Conservation (phyloP, 2,888 invertebrate genomes). For the Plagiodera versicolora region DNA sequence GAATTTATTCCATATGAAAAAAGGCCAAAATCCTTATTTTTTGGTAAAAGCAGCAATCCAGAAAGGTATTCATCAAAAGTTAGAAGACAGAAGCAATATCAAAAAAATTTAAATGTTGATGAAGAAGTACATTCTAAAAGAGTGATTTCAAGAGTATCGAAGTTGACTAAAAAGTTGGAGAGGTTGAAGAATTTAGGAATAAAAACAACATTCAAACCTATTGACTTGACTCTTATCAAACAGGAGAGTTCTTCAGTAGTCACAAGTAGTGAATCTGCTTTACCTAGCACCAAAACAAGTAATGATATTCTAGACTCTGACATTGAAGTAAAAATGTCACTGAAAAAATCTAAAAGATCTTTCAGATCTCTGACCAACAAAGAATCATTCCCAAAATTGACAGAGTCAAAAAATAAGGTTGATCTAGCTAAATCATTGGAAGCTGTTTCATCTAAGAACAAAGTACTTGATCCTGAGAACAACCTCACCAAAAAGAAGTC, state of each 20-base stretch:
- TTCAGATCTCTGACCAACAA: not conserved
- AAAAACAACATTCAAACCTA: constrained; percentile 58
- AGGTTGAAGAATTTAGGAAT: constrained; percentile 58
- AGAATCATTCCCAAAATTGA: not conserved
- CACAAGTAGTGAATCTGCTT: not conserved
- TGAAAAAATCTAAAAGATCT: constrained; percentile 17
- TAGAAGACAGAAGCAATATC: constrained; percentile 54
- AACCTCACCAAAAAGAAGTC: not conserved
- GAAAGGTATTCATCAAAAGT: constrained; percentile 56
- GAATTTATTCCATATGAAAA: constrained; percentile 69
- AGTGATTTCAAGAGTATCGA: constrained; percentile 53
- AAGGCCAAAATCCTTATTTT: constrained; percentile 59
- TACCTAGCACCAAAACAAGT: not conserved
- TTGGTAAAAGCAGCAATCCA: constrained; percentile 50
- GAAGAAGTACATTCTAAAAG: constrained; percentile 52
- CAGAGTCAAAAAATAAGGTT: constrained; percentile 7
- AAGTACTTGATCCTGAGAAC: not conserved
- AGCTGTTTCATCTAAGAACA: constrained; percentile 9
- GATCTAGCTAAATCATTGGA: constrained; percentile 27
- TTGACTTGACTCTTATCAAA: constrained; percentile 54
- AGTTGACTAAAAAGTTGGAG: constrained; percentile 56
- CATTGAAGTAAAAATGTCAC: constrained; percentile 19
- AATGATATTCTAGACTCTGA: constrained; percentile 18
- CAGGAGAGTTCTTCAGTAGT: constrained; percentile 13
- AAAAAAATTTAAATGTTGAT: constrained; percentile 51